Base-by-base conservation (phyloP, 1,140 invertebrate genomes). In the Papilio polyxenes region DNA sequence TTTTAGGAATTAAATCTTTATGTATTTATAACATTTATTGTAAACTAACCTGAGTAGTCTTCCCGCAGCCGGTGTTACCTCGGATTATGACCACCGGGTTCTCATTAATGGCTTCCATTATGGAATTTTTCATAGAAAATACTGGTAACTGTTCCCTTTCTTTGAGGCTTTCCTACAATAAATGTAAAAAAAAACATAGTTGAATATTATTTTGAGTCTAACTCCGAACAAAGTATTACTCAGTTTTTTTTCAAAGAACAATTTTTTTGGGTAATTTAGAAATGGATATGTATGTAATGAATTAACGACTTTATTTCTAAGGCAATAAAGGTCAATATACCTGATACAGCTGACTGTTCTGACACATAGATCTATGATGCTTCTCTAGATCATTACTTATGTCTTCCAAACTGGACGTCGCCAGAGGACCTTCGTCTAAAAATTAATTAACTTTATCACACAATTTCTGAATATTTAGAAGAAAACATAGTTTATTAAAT, bases 31-130 rank as follows among this genome's bases (percentile, higher is more conserved):
- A 4, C 1, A 44, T 44, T 44, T 7, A 44, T 4, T 44, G 40
- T 44, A 44, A 56, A 83, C 83, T 75, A 37, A 92, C 92, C 90
- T 93, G 92, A 0, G 97, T 97, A 0, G 97, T 97, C 94, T 97
- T 97, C 85, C 98, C 98, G 89, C 98, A 99, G n/a, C 98, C 98
- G 0, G 98, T 99, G 83, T 98, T 98, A 78, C 98, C 98, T 72
- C 97, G 95, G 81, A 99, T 98, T 37, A 99, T 97, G 56, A 98
- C 95, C 1, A 99, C 97, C 2, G 97, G 96, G 94, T 98, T 97
- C 0, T 98, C 97, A 83, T 98, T 97, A 79, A 99, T 98, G 0
- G 97, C 96, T 23, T 96, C 93, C 96, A 99, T 97, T 53, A 99
- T 98, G 82, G 96, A 92, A 0, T 95, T 95, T 81, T 96, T 96